Evolutionary conservation across 2,888 invertebrate species (phyloP).

Genomic region (Aporophyla lueneburgensis): DNA sequence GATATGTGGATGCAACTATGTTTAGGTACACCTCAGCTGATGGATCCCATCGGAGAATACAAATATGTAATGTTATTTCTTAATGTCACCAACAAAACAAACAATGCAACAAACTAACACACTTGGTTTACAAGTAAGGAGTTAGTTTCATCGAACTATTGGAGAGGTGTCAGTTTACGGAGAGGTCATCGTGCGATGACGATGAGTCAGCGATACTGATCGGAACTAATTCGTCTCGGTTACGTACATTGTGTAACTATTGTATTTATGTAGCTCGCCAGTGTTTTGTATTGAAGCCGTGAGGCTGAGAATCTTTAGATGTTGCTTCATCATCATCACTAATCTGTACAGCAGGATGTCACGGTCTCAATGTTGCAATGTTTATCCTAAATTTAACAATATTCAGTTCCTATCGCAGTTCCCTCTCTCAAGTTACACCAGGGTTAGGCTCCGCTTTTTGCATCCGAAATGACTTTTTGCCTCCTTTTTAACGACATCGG

Average conservation of each 20-base stretch:
- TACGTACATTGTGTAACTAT: slow-evolving; percentile 21
- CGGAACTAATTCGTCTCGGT: slow-evolving; percentile 37
- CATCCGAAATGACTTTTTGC: background rate
- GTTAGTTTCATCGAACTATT: slow-evolving; percentile 5
- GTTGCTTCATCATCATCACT: too few relatives aligned
- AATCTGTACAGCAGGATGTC: background rate
- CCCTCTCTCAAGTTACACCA: background rate
- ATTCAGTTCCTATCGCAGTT: background rate
- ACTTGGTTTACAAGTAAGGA: background rate
- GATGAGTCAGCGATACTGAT: slow-evolving; percentile 43
- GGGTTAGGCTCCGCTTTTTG: background rate
- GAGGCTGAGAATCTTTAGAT: background rate
- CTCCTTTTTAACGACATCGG: background rate
- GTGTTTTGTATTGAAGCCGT: background rate
- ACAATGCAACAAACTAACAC: slow-evolving; percentile 1
- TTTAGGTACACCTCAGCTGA: too few relatives aligned
- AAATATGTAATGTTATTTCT: background rate
- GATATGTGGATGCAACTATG: background rate
- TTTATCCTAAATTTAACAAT: too few relatives aligned
- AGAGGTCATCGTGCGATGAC: slow-evolving; percentile 46
- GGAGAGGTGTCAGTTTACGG: background rate
- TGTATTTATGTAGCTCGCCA: background rate
- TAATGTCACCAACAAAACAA: background rate
- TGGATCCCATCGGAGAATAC: background rate
- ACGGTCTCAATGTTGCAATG: too few relatives aligned